phyloP scores from a whole-genome alignment of 2,888 invertebrate species.

The Diadegma fenestrale region DNA sequence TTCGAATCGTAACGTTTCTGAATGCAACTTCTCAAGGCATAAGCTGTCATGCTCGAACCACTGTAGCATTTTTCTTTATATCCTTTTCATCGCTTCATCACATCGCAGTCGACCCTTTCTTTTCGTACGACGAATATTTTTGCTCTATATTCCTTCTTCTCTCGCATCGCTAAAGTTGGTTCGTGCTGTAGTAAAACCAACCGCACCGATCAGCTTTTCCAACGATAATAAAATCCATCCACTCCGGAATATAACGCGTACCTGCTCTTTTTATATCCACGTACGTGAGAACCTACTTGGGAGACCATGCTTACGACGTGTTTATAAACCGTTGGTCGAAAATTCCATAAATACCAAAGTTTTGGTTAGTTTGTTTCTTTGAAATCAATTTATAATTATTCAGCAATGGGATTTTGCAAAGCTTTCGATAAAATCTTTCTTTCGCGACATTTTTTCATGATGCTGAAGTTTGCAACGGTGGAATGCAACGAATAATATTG shows the following conservation, averaged over 20 bases:
- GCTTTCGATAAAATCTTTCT: neutral
- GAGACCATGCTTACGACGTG: neutral
- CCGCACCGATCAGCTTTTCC: conserved; percentile 51
- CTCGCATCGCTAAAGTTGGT: neutral
- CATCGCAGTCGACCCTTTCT: neutral
- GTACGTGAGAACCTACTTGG: neutral
- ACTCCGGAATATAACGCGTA: conserved; percentile 8
- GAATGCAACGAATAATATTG: too few species aligned
- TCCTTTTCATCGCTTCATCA: conserved; percentile 25
- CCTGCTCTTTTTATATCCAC: conserved; percentile 19
- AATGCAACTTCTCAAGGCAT: neutral
- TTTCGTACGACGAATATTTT: conserved; percentile 46
- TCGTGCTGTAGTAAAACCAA: conserved; percentile 2
- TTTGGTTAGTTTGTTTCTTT: neutral
- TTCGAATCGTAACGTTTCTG: neutral
- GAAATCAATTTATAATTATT: neutral
- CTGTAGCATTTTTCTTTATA: conserved; percentile 9
- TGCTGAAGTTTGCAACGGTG: too few species aligned
- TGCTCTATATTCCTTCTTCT: conserved; percentile 5
- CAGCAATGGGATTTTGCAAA: neutral
- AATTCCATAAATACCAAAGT: conserved; percentile 1
- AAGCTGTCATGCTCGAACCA: neutral
- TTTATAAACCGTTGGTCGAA: neutral
- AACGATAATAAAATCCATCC: conserved; percentile 29
- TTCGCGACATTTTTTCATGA: neutral